Evolutionary conservation across 2,888 invertebrate genomes (phyloP).

Genomic region (Sesia apiformis): DNA sequence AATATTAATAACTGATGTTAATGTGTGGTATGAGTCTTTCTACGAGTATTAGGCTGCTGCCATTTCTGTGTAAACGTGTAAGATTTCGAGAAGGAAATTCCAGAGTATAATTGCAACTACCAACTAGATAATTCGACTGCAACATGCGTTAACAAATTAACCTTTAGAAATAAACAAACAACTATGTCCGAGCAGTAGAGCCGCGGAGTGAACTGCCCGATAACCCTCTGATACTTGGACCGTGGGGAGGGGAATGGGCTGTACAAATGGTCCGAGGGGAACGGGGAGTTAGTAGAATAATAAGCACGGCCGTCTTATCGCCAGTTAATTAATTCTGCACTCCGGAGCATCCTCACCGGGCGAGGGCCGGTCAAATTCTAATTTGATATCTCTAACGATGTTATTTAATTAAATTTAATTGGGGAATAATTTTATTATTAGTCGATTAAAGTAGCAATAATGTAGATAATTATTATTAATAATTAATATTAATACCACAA

Average conservation of each 20-base stretch:
- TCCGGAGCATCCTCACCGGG: conserved; percentile 10
- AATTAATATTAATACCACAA: too few relatives aligned
- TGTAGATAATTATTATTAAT: too few relatives aligned
- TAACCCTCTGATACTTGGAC: conserved; percentile 1
- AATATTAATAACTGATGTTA: too few relatives aligned
- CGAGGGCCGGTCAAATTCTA: background rate
- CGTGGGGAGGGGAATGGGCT: background rate
- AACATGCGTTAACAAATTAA: background rate
- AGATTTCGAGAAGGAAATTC: too few relatives aligned
- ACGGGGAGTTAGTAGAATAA: conserved; percentile 28
- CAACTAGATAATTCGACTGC: background rate
- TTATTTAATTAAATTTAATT: background rate
- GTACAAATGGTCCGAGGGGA: background rate
- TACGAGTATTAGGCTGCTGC: too few relatives aligned
- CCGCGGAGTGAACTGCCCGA: background rate
- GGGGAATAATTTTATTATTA: background rate
- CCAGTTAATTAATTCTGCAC: conserved; percentile 47
- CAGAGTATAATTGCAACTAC: too few relatives aligned
- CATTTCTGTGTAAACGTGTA: too few relatives aligned
- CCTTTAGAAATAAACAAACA: background rate
- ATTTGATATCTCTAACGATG: conserved; percentile 5
- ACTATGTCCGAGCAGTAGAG: background rate
- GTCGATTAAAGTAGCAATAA: too few relatives aligned
- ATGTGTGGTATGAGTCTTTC: too few relatives aligned
- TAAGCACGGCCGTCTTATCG: conserved; percentile 51